Conservation (phyloP, 92 coral and sea anemone genomes). For the Epizoanthus illoricatus region DNA sequence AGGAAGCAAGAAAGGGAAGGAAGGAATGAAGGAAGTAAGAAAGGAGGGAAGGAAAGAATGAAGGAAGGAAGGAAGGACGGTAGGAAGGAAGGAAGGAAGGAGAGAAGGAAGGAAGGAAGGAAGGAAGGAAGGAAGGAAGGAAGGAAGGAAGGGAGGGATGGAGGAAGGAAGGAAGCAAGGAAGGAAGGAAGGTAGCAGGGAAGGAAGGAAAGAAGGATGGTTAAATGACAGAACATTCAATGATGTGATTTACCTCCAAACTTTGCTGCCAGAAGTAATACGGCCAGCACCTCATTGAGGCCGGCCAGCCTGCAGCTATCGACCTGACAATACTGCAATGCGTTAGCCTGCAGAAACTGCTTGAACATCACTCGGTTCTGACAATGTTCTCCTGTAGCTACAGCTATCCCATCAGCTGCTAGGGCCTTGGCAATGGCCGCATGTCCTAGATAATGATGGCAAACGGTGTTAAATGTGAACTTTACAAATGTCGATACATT, state of each 20-base stretch:
- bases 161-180: conserved; percentile 14
- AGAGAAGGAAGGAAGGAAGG: not conserved
- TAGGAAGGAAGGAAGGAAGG: not conserved
- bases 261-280: conserved; percentile 90
- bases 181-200: conserved; percentile 6
- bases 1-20: not conserved
- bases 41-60: not conserved
- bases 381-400: conserved; percentile 98
- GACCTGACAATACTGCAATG: conserved; percentile 93
- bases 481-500: not conserved
- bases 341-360: conserved; percentile 87
- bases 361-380: conserved; percentile 97
- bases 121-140: not conserved
- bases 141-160: conserved; percentile 3
- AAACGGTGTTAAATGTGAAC: not conserved
- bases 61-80: not conserved
- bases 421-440: conserved; percentile 89
- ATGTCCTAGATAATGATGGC: conserved; percentile 59
- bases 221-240: not conserved
- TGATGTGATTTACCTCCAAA: conserved; percentile 65
- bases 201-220: not conserved
- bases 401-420: conserved; percentile 86
- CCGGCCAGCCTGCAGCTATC: conserved; percentile 99
- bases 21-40: not conserved
- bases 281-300: conserved; percentile 84